Base-by-base conservation (phyloP, 2,888 invertebrate genomes). In the Troides helena region DNA sequence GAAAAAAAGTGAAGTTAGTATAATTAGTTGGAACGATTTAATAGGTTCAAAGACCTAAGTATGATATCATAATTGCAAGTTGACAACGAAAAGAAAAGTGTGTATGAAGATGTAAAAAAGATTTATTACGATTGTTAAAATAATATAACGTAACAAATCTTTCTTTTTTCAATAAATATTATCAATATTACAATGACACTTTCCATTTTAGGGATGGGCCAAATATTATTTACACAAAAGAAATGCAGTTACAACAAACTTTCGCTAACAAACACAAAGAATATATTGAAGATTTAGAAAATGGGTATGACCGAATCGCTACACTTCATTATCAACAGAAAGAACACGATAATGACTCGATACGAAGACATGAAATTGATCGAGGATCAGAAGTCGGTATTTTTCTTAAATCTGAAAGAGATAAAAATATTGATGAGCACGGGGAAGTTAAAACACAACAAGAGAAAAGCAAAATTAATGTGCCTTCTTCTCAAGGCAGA, bases 341-440 rank as follows among this genome's bases (percentile, higher is more conserved):
- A 78, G 95, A 95, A 70, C 92, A 93, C 25, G 96, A 96, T 74
- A 93, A 95, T 65, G 96, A 96, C 79, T 96, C 96, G 0, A 93
- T 97, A 77, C 90, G 95, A 73, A 93, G 96, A 69, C 96, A 97
- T 79, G 97, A 97, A 88, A 94, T 95, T 71, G 96, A 97, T 75
- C 92, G 96, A 59, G 96, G 95, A 8, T 96, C 96, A 23, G 96
- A 96, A 74, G 86, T 83, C 75, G 89, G 85, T 72, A 90, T 94
- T 71, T 93, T 93, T 74, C 80, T 85, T 77, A 89, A 93, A 83
- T 82, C 87, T 80, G 88, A 92, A 75, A 78, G 78, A 67, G 85
- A 88, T 62, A 86, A 84, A 79, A 83, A 80, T 70, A 69, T 76
- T 17, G 77, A 77, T n/a, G 87, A 88, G 59, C 88, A 85, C 73